These are phyloP conservation scores for Orthosia gothica DNA, from an alignment of 2,888 invertebrate genomes.

Conservation along the genomic window DNA sequence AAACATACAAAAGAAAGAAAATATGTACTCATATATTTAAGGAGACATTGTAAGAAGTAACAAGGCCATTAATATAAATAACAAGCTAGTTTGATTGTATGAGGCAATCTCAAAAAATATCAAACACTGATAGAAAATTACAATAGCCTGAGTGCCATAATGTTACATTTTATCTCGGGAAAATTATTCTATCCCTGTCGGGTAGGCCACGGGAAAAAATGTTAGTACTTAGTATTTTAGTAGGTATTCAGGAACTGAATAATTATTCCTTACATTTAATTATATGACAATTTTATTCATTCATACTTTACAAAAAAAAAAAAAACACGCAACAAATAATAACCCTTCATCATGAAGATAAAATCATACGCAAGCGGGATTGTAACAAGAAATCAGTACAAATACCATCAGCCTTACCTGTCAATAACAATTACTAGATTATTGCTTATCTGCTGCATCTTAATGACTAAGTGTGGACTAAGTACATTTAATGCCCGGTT, in stretches of 20 bases:
- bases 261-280: constrained; percentile 24
- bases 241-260: constrained; percentile 6
- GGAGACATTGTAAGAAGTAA: too few species aligned
- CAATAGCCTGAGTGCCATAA: too few species aligned
- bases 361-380: constrained; percentile 27
- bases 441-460: constrained; percentile 27
- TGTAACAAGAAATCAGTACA: constrained; percentile 35
- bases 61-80: background rate
- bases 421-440: constrained; percentile 56
- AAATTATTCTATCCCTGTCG: too few species aligned
- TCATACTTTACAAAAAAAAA: constrained; percentile 1
- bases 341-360: constrained; percentile 26
- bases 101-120: too few species aligned
- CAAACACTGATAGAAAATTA: too few species aligned
- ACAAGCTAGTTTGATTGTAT: too few species aligned
- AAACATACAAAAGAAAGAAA: background rate
- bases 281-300: constrained; percentile 16
- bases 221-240: background rate
- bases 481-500: constrained; percentile 7
- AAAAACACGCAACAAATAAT: constrained; percentile 23
- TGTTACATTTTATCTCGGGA: too few species aligned
- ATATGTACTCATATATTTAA: too few species aligned
- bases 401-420: constrained; percentile 35
- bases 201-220: too few species aligned
- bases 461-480: constrained; percentile 38